Conservation (phyloP, 1,140 invertebrate genomes). For the Lutraria rhynchaena region DNA sequence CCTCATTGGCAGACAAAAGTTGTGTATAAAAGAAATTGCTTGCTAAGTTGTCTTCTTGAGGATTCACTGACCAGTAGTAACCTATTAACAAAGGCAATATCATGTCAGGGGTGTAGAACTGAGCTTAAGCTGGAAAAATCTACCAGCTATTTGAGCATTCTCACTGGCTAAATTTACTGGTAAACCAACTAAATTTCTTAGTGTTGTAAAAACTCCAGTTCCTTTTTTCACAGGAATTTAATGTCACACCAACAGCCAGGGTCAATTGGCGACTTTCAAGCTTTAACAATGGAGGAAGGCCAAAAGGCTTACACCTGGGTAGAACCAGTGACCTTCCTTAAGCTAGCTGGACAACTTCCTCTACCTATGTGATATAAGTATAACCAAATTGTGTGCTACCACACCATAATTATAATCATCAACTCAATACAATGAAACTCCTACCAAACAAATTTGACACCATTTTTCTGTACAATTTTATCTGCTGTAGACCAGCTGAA, state of each 20-base stretch:
- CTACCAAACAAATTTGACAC: constrained; percentile 83
- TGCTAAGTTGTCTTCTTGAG: too few species aligned
- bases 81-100: background rate
- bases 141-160: too few species aligned
- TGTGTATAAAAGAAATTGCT: too few species aligned
- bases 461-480: constrained; percentile 89
- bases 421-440: constrained; percentile 49
- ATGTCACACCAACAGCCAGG: too few species aligned
- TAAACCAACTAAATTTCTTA: background rate
- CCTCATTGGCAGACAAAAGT: too few species aligned
- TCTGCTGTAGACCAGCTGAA: constrained; percentile 99
- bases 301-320: too few species aligned
- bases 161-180: background rate
- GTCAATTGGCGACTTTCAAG: too few species aligned
- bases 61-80: too few species aligned
- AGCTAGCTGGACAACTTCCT: too few species aligned
- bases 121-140: background rate
- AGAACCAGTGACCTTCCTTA: too few species aligned
- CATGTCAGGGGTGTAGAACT: background rate
- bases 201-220: background rate
- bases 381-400: background rate
- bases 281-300: too few species aligned
- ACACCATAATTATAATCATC: background rate
- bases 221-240: background rate
- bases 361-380: background rate